phyloP scores from a whole-genome alignment of 2,797 vertebrate species.

The Chelon labrosus region DNA sequence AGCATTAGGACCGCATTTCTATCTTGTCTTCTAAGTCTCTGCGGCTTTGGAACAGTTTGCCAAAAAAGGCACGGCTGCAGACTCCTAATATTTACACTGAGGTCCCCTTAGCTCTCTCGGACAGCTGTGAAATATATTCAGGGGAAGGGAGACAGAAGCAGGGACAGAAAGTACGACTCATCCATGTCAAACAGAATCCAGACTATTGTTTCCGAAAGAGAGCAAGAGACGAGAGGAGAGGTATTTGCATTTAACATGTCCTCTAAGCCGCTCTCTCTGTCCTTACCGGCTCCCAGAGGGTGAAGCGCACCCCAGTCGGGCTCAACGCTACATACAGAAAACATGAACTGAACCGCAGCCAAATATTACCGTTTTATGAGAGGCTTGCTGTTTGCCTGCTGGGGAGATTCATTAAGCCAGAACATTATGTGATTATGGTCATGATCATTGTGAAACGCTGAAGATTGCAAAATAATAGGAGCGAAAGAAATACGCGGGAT shows the following conservation, averaged over 20 bases:
- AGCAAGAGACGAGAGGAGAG: constrained; percentile 22
- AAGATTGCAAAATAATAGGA: constrained; percentile 40
- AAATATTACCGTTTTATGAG: constrained; percentile 21
- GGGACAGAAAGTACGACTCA: constrained; percentile 41
- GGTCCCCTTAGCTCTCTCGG: constrained; percentile 60
- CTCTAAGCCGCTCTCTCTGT: constrained; percentile 53
- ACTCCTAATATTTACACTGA: constrained; percentile 72
- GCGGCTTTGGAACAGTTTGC: constrained; percentile 48
- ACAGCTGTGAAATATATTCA: constrained; percentile 73
- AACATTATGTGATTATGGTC: constrained; percentile 38
- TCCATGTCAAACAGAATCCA: constrained; percentile 75
- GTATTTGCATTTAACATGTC: constrained; percentile 75
- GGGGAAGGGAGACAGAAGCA: constrained; percentile 41
- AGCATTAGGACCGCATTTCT: constrained; percentile 36
- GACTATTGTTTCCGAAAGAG: constrained; percentile 60
- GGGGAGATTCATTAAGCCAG: constrained; percentile 43
- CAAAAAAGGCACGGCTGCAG: constrained; percentile 65
- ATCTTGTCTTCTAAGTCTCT: constrained; percentile 45
- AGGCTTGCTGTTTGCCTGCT: constrained; percentile 28
- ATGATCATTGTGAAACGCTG: constrained; percentile 37
- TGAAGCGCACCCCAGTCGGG: constrained; percentile 29
- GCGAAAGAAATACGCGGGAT: constrained; percentile 11
- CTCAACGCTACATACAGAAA: constrained; percentile 17
- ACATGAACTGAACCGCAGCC: constrained; percentile 4
- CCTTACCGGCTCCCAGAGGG: constrained; percentile 34